Conservation (phyloP, 1,140 invertebrate species). For the Pseudomyrmex flavicornis region DNA sequence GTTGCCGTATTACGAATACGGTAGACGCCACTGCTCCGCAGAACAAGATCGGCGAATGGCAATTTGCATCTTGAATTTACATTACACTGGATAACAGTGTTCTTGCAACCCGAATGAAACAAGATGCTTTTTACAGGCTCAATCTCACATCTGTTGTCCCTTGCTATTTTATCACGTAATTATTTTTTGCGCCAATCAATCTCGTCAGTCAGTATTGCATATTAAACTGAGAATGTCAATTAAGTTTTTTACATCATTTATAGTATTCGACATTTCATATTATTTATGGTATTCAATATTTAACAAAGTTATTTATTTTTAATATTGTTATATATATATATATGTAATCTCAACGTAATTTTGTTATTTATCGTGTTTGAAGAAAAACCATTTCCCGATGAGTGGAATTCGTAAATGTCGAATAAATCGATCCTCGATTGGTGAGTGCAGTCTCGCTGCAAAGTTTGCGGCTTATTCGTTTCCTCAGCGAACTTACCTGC, state of each 20-base stretch:
- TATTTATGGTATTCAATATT: neutral
- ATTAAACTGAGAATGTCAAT: neutral
- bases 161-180: slow-evolving; percentile 17
- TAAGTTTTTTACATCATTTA: neutral
- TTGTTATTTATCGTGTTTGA: neutral
- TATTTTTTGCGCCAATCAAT: slow-evolving; percentile 4
- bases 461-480: slow-evolving; percentile 11
- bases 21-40: slow-evolving; percentile 18
- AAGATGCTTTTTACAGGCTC: slow-evolving; percentile 18
- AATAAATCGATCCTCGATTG: slow-evolving; percentile 40
- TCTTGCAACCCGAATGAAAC: slow-evolving; percentile 35
- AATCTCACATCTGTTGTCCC: slow-evolving; percentile 24
- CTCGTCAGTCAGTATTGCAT: neutral
- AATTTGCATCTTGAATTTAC: slow-evolving; percentile 60
- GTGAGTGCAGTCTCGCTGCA: slow-evolving; percentile 1
- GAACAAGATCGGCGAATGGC: slow-evolving; percentile 9
- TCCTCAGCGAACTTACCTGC: neutral
- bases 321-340: neutral
- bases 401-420: slow-evolving; percentile 26
- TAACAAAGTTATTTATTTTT: neutral
- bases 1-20: slow-evolving; percentile 25
- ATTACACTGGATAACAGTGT: slow-evolving; percentile 55
- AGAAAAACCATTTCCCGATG: neutral
- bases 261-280: too few relatives aligned
- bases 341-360: neutral